Evolutionary conservation across 2,888 invertebrate species (phyloP).

Genomic region (Theretra japonica): DNA sequence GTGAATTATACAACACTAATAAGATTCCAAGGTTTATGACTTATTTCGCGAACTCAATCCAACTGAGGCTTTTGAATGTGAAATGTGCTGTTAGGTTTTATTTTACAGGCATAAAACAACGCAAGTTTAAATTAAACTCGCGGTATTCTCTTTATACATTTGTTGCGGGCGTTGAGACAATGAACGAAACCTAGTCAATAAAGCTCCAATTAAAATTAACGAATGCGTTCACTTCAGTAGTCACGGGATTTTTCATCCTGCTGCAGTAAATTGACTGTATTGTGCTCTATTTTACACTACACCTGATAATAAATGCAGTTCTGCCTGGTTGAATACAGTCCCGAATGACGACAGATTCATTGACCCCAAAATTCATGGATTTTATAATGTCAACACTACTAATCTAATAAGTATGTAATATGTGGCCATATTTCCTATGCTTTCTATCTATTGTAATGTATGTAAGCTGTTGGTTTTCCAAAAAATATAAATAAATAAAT

Average conservation of each 20-base stretch:
- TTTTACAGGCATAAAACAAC: neutral
- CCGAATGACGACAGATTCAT: too few relatives aligned
- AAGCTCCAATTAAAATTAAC: constrained; percentile 6
- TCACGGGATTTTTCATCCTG: neutral
- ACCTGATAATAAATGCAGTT: neutral
- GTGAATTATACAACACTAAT: constrained; percentile 10
- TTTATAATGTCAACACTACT: too few relatives aligned
- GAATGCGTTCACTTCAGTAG: neutral
- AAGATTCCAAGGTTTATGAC: constrained; percentile 17
- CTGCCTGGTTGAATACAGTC: neutral
- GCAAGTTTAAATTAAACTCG: constrained; percentile 8
- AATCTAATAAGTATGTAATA: too few relatives aligned
- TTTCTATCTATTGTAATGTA: too few relatives aligned
- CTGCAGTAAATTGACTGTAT: too few relatives aligned
- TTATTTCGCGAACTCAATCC: constrained; percentile 16
- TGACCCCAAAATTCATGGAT: too few relatives aligned
- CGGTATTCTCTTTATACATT: neutral
- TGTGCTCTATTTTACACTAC: neutral
- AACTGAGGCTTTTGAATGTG: neutral
- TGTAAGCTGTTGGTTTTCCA: too few relatives aligned
- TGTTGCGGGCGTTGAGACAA: neutral
- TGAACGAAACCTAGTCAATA: neutral
- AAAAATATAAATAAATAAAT: too few relatives aligned
- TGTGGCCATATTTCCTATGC: too few relatives aligned
- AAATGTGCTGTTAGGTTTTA: constrained; percentile 7